Evolutionary conservation across 2,888 invertebrate genomes (phyloP), one percentile per base, ranked within the genome.

Genomic region (Eristalinus sepulchralis): DNA sequence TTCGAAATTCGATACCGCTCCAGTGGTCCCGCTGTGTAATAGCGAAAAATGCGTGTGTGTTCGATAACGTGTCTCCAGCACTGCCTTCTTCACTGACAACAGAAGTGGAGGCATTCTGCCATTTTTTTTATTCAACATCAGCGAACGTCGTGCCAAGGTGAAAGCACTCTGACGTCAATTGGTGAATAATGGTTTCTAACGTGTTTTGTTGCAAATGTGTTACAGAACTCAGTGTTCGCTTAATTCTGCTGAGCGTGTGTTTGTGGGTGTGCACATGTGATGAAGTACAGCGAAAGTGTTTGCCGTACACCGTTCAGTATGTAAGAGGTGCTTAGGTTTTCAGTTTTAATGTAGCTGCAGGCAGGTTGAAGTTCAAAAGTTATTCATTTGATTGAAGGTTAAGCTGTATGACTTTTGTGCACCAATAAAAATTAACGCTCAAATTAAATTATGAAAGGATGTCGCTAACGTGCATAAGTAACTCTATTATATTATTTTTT

Each of bases 111-210:
- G 27, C 53, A 17, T 20, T n/a, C 47, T 59, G 27, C 55, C 24
- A 53, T 63, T 11, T 27, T 17, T 78, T 63, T 34, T 64, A 34
- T 60, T 64, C 33, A 59, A 60, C 13, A 62, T 31, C 27, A 6
- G 1, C 47, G 22, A 77, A 72, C 22, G n/a, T 4, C 17, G 22
- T 82, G 67, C 22, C 24, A 71, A 70, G 31, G 63, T 53, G 47
- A 77, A 60, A 68, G 70, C 20, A 33, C 53, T 70, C 59, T 83
- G 83, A 83, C 83, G 83, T 83, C 79, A 83, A 83, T 79, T 17
- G 53, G 17, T 55, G 22, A 70, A 83, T 83, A 83, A 67, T 70
- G 63, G 47, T 63, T 67, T 55, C 31, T 33, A 73, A 80, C 59
- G 57, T 39, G 76, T 63, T 10, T 24, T 31, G 6, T 27, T 17